A percentile compares a stretch with the other conserved stretches of the same genome.
phyloP scores from a whole-genome alignment of 1,140 invertebrate genomes.

The Zeugodacus cucurbitae region DNA sequence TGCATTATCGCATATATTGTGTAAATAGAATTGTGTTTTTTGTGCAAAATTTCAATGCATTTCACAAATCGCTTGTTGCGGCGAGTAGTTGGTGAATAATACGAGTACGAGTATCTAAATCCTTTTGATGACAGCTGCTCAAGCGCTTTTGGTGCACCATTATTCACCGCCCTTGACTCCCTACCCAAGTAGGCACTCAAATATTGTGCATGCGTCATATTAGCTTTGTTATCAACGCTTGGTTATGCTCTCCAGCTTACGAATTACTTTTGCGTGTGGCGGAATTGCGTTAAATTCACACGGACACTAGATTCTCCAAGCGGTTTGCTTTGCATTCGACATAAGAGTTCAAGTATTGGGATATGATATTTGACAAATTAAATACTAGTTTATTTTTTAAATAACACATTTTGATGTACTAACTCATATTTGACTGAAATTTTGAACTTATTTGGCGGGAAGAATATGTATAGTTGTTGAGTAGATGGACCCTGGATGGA shows the following conservation, averaged over 20 bases:
- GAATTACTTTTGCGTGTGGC: not conserved
- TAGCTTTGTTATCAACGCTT: not conserved
- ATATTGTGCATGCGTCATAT: not conserved
- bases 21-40: not conserved
- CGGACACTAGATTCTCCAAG: not conserved
- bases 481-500: too few relatives aligned
- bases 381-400: too few relatives aligned
- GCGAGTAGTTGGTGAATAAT: not conserved
- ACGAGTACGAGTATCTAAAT: not conserved
- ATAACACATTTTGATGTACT: too few relatives aligned
- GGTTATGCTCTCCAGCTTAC: not conserved
- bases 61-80: not conserved
- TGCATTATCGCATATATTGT: too few relatives aligned
- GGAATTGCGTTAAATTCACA: not conserved
- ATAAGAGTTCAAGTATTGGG: not conserved
- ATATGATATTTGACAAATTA: too few relatives aligned
- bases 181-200: not conserved
- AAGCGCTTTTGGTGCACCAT: not conserved
- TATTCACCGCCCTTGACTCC: not conserved
- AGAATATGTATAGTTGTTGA: too few relatives aligned
- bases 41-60: not conserved
- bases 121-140: not conserved
- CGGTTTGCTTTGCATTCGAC: not conserved
- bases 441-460: too few relatives aligned
- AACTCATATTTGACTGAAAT: too few relatives aligned